A percentile compares a stretch with the other conserved stretches of the same genome.
phyloP scores from a whole-genome alignment of 1,140 invertebrate species.

The Pogonognathellus flavescens region DNA sequence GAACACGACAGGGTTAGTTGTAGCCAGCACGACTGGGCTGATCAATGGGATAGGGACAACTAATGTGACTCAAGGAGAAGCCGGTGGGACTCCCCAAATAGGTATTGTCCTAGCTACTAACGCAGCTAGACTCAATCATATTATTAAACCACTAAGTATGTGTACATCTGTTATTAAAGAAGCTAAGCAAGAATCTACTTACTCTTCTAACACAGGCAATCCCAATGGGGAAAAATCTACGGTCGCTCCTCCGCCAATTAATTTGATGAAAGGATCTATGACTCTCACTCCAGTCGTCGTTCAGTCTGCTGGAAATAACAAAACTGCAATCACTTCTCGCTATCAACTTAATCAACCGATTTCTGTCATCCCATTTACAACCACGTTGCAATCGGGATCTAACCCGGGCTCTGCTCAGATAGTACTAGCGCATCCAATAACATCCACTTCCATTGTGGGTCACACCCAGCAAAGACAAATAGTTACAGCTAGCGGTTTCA shows the following conservation, averaged over 20 bases:
- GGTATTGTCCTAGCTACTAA: slow-evolving; percentile 60
- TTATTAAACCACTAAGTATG: slow-evolving; percentile 5
- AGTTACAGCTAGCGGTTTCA: slow-evolving; percentile 38
- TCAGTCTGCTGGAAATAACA: slow-evolving; percentile 55
- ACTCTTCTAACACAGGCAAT: slow-evolving; percentile 28
- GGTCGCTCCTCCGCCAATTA: slow-evolving; percentile 48
- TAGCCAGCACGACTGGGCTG: slow-evolving; percentile 3
- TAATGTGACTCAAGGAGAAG: slow-evolving; percentile 21
- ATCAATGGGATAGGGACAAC: slow-evolving; percentile 19
- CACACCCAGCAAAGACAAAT: slow-evolving; percentile 54
- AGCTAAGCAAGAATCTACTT: slow-evolving; percentile 50
- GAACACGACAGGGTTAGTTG: slow-evolving; percentile 56
- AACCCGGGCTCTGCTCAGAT: slow-evolving; percentile 55
- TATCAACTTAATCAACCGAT: slow-evolving; percentile 58
- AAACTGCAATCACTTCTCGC: slow-evolving; percentile 44
- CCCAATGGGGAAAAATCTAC: slow-evolving; percentile 29
- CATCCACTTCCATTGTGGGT: slow-evolving; percentile 55
- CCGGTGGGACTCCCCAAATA: slow-evolving; percentile 53
- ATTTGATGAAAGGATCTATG: slow-evolving; percentile 60
- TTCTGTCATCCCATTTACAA: slow-evolving; percentile 62
- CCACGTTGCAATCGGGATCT: slow-evolving; percentile 47
- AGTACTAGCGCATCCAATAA: slow-evolving; percentile 63
- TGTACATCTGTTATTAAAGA: slow-evolving; percentile 60
- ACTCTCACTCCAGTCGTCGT: slow-evolving; percentile 63
- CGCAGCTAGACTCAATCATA: slow-evolving; percentile 43